Evolutionary conservation across 2,113 vertebrate species (phyloP).

Genomic region (Catharus bicknelli): DNA sequence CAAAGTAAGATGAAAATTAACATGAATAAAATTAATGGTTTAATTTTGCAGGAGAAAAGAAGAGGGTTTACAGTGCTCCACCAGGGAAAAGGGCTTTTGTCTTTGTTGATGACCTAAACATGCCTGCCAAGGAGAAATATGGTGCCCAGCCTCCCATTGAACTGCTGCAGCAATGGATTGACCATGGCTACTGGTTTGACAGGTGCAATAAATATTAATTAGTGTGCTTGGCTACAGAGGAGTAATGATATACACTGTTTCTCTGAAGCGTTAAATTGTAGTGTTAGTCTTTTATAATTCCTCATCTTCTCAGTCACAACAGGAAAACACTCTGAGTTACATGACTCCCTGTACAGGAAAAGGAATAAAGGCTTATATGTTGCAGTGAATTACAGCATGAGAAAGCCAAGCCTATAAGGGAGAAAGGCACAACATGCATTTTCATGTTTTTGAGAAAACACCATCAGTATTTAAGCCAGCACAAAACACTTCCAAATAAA

Average conservation of each 20-base stretch:
- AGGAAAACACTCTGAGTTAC: slow-evolving; percentile 76
- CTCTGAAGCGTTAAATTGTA: slow-evolving; percentile 86
- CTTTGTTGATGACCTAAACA: slow-evolving; percentile 85
- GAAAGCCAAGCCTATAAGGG: slow-evolving; percentile 2
- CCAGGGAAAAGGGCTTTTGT: slow-evolving; percentile 74
- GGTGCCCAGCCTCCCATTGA: slow-evolving; percentile 81
- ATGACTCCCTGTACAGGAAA: slow-evolving; percentile 53
- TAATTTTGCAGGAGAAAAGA: slow-evolving; percentile 77
- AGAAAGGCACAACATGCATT: slow-evolving; percentile 2
- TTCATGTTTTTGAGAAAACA: slow-evolving; percentile 26
- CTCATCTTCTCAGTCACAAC: slow-evolving; percentile 79
- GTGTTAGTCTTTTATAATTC: slow-evolving; percentile 81
- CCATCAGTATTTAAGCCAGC: slow-evolving; percentile 30
- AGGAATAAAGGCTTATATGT: slow-evolving; percentile 69
- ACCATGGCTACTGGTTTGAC: slow-evolving; percentile 79
- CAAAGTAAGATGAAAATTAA: slow-evolving; percentile 76
- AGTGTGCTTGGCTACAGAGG: slow-evolving; percentile 81
- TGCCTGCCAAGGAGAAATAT: slow-evolving; percentile 82
- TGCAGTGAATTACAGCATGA: slow-evolving; percentile 58
- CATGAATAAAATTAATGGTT: slow-evolving; percentile 75
- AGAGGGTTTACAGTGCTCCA: slow-evolving; percentile 64
- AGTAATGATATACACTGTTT: slow-evolving; percentile 81
- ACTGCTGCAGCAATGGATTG: slow-evolving; percentile 82
- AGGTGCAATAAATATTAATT: slow-evolving; percentile 91
- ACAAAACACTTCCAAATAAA: slow-evolving; percentile 35